phyloP scores from a whole-genome alignment of 2,888 invertebrate species.

The Dicroscelio sp. region DNA sequence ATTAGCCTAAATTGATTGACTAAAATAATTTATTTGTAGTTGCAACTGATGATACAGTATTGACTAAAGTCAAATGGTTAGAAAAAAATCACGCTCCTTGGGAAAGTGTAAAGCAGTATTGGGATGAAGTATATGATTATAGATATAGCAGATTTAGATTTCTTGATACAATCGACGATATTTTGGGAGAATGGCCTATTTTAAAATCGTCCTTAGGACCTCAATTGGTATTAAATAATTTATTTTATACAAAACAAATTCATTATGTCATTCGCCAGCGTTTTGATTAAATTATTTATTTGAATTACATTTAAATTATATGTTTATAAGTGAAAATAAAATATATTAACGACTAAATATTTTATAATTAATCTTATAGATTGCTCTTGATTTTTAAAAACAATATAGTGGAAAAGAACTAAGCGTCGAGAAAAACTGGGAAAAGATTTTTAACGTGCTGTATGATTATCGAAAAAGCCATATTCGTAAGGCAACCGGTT shows the following conservation, averaged over 20 bases:
- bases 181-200: constrained; percentile 66
- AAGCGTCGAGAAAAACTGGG: constrained; percentile 2
- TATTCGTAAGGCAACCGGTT: constrained; percentile 7
- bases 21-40: not conserved
- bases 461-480: constrained; percentile 13
- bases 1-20: no score
- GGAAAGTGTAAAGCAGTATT: constrained; percentile 20
- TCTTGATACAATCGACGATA: constrained; percentile 17
- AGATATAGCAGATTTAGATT: not conserved
- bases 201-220: constrained; percentile 46
- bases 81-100: constrained; percentile 3
- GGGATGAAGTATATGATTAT: constrained; percentile 30
- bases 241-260: not conserved
- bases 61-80: constrained; percentile 27
- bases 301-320: no score
- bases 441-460: constrained; percentile 18
- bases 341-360: no score
- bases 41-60: not conserved
- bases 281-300: no score
- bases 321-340: no score
- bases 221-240: constrained; percentile 53
- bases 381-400: constrained; percentile 32
- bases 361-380: constrained; percentile 37
- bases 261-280: no score
- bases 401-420: constrained; percentile 29